These are phyloP conservation scores for Zaprionus obscuricornis DNA, from an alignment of 2,888 invertebrate species.

Conservation along the genomic window DNA sequence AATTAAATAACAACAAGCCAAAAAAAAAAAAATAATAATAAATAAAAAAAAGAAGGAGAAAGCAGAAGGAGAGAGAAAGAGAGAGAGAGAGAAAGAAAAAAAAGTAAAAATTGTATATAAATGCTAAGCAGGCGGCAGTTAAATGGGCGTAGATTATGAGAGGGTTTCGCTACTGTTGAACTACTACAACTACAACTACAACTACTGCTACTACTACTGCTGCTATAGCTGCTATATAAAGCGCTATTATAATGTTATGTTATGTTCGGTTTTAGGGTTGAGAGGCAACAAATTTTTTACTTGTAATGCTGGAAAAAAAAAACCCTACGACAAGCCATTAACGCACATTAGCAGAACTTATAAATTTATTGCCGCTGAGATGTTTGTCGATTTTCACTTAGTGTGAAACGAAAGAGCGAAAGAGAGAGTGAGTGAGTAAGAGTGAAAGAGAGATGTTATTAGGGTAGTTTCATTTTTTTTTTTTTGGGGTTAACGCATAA, in stretches of 20 bases:
- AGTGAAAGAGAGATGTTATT: background rate
- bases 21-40: constrained; percentile 3
- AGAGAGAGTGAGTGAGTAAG: background rate
- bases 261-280: constrained; percentile 3
- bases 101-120: constrained; percentile 1
- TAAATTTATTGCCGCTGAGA: constrained; percentile 70
- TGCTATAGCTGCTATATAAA: no score
- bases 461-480: no score
- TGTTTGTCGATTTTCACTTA: constrained; percentile 29
- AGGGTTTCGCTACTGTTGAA: no score
- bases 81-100: constrained; percentile 1
- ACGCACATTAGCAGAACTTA: constrained; percentile 76
- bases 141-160: constrained; percentile 10
- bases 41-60: no score
- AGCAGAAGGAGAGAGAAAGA: background rate
- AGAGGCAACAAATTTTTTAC: constrained; percentile 35
- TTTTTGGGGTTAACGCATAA: background rate
- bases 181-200: no score
- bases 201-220: no score
- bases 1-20: constrained; percentile 67
- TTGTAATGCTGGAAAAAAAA: constrained; percentile 1
- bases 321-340: constrained; percentile 71
- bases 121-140: constrained; percentile 61
- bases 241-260: background rate
- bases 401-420: background rate